Evolutionary conservation across 1,140 invertebrate genomes (phyloP).

Genomic region (Xylocopa sonorina): DNA sequence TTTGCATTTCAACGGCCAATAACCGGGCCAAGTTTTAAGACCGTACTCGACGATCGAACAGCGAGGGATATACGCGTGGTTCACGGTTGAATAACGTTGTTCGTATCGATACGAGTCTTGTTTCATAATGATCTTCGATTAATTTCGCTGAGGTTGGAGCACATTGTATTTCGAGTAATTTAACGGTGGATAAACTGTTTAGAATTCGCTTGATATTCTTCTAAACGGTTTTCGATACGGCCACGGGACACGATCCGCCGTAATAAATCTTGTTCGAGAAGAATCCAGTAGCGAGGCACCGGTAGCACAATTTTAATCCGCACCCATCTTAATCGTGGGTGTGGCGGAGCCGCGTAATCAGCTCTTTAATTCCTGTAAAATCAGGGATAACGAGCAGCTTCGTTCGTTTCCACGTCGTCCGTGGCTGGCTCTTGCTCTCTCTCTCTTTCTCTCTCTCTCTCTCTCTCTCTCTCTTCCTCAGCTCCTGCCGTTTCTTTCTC

Average conservation of each 20-base stretch:
- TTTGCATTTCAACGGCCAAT: background rate
- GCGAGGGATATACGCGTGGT: no score
- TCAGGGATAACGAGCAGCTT: constrained; percentile 65
- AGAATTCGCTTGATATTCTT: background rate
- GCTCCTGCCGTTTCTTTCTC: no score
- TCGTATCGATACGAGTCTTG: no score
- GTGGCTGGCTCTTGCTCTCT: constrained; percentile 23
- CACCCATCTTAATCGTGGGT: constrained; percentile 61
- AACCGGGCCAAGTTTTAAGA: no score
- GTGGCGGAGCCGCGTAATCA: constrained; percentile 61
- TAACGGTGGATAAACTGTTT: background rate
- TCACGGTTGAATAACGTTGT: no score
- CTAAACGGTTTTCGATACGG: background rate
- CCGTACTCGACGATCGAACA: background rate
- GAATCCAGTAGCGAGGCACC: constrained; percentile 32
- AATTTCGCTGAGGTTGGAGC: no score
- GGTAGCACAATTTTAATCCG: constrained; percentile 60
- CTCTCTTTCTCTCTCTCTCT: constrained; percentile 35
- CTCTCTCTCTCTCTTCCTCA: no score
- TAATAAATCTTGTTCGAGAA: constrained; percentile 39
- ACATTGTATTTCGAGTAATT: no score
- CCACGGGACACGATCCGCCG: background rate
- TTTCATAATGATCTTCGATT: no score
- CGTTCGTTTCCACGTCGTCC: constrained; percentile 59
- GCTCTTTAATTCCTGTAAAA: constrained; percentile 71